Conservation (phyloP, 1,140 invertebrate species). For the Cardiocondyla obscurior region DNA sequence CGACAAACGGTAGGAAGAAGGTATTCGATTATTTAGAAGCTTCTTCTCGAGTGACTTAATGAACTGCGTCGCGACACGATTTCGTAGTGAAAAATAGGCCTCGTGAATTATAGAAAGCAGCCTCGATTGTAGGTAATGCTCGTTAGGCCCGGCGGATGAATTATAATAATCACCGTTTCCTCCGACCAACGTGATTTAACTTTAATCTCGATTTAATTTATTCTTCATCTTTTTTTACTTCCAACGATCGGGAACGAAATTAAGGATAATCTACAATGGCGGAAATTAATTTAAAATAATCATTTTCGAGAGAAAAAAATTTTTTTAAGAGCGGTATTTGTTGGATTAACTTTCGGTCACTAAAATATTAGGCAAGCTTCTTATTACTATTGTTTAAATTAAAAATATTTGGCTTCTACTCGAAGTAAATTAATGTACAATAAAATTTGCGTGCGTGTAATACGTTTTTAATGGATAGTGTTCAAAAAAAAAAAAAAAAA, state of each 20-base stretch:
- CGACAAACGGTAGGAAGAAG: constrained; percentile 45
- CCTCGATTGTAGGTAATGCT: not conserved
- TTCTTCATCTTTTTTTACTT: too few relatives aligned
- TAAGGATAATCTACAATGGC: too few relatives aligned
- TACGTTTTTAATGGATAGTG: not conserved
- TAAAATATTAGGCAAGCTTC: not conserved
- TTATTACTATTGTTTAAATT: not conserved
- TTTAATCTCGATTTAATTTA: too few relatives aligned
- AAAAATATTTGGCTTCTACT: not conserved
- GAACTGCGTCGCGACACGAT: constrained; percentile 14
- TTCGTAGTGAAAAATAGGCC: not conserved
- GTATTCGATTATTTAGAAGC: constrained; percentile 56
- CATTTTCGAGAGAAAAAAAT: too few relatives aligned
- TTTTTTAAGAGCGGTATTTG: too few relatives aligned
- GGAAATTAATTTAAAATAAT: too few relatives aligned
- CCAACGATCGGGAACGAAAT: too few relatives aligned
- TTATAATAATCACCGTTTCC: not conserved
- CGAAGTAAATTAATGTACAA: too few relatives aligned
- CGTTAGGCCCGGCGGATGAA: not conserved
- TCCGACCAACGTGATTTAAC: not conserved
- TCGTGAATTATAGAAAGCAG: not conserved
- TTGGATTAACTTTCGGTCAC: not conserved
- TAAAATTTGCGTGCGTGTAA: not conserved
- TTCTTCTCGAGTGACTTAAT: not conserved
- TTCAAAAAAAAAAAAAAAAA: too few relatives aligned